These are phyloP conservation scores for Alethe diademata DNA, from an alignment of 2,113 vertebrate species.

Conservation along the genomic window DNA sequence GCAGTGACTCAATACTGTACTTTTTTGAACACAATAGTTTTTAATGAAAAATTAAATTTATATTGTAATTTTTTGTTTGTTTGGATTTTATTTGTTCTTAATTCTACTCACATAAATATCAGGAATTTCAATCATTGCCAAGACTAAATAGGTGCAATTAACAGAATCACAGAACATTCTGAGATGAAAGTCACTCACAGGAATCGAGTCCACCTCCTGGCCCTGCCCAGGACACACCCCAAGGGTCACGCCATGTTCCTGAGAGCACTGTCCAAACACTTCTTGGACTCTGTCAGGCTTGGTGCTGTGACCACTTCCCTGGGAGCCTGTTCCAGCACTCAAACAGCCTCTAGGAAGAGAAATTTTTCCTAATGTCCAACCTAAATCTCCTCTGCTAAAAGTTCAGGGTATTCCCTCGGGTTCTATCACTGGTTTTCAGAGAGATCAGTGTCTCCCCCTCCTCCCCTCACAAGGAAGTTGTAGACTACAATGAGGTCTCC, in stretches of 20 bases:
- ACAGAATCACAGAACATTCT: background rate
- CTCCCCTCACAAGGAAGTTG: background rate
- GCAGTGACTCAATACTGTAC: background rate
- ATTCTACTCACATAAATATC: background rate
- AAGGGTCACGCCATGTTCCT: background rate
- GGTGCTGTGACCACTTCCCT: no score
- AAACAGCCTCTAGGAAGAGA: fast-evolving
- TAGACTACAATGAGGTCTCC: background rate
- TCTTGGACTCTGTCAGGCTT: background rate
- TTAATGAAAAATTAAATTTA: background rate
- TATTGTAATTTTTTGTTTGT: background rate
- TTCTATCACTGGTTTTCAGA: background rate
- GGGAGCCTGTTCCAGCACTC: background rate
- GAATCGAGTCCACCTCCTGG: fast-evolving
- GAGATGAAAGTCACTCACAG: fast-evolving
- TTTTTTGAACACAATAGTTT: background rate
- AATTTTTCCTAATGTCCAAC: background rate
- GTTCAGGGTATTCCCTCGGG: fast-evolving
- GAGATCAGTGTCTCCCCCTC: background rate
- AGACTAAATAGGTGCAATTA: background rate
- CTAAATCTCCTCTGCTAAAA: background rate
- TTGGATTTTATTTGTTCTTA: background rate
- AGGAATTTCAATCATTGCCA: background rate
- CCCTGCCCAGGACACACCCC: background rate
- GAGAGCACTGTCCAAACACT: background rate